phyloP scores from a whole-genome alignment of 2,113 vertebrate genomes.

The Bostrychus sinensis region DNA sequence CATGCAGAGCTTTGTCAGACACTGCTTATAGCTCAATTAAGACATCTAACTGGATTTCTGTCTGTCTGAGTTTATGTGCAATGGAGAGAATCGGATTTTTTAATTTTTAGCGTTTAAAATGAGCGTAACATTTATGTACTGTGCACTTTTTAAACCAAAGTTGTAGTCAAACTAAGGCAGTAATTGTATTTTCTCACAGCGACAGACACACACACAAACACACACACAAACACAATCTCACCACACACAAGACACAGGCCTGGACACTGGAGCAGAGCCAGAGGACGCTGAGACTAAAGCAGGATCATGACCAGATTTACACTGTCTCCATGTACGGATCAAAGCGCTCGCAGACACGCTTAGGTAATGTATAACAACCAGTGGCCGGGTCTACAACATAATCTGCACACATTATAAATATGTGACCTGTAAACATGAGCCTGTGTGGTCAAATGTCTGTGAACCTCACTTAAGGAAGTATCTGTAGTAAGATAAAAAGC shows the following conservation, averaged over 20 bases:
- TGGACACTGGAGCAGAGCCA: slow-evolving; percentile 49
- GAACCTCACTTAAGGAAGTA: background rate
- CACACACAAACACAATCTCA: slow-evolving; percentile 52
- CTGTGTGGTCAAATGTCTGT: background rate
- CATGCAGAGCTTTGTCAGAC: slow-evolving; percentile 26
- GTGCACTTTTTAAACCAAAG: too few relatives aligned
- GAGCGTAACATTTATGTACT: too few relatives aligned
- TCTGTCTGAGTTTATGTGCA: too few relatives aligned
- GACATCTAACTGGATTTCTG: background rate
- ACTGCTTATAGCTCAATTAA: slow-evolving; percentile 16
- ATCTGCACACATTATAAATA: slow-evolving; percentile 11
- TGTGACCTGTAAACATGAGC: slow-evolving; percentile 10
- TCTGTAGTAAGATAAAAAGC: background rate
- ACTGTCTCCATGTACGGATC: slow-evolving; percentile 6
- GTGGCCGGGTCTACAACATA: background rate
- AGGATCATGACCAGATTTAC: slow-evolving; percentile 30
- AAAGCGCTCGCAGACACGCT: slow-evolving; percentile 2
- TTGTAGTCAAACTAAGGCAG: too few relatives aligned
- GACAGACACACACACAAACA: slow-evolving; percentile 28
- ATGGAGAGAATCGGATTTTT: too few relatives aligned
- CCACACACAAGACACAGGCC: slow-evolving; percentile 22
- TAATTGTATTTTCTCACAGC: too few relatives aligned
- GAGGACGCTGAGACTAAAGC: slow-evolving; percentile 24
- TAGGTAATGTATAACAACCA: slow-evolving; percentile 11
- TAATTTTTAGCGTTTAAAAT: too few relatives aligned